Evolutionary conservation across 92 coral and sea anemone genomes (phyloP).

Genomic region (Porites cylindrica): DNA sequence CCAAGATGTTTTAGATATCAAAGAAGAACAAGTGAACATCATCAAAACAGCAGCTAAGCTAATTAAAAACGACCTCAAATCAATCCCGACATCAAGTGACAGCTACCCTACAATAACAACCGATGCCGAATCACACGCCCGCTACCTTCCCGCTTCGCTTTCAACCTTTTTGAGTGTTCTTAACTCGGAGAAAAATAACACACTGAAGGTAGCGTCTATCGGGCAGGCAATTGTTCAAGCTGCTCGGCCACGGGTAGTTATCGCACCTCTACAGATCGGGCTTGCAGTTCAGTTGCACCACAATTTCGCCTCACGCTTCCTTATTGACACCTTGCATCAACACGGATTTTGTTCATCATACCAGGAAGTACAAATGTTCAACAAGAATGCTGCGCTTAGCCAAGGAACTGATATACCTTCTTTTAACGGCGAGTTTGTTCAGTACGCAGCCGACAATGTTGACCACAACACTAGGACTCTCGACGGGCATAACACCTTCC

Average conservation of each 20-base stretch:
- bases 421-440: too few species aligned
- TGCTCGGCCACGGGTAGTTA: too few species aligned
- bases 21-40: constrained; percentile 1
- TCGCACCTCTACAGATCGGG: constrained; percentile 18
- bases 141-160: neutral
- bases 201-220: neutral
- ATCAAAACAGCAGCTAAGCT: constrained; percentile 34
- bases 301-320: constrained; percentile 11
- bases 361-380: constrained; percentile 8
- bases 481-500: too few species aligned
- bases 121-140: constrained; percentile 26
- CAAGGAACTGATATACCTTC: constrained; percentile 1
- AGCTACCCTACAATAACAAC: constrained; percentile 28
- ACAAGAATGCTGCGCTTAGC: constrained; percentile 10
- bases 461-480: too few species aligned
- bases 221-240: too few species aligned
- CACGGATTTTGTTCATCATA: constrained; percentile 15
- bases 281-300: constrained; percentile 37
- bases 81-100: neutral
- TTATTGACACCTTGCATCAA: constrained; percentile 14
- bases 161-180: neutral
- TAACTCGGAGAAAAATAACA: neutral
- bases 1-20: neutral
- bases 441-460: too few species aligned
- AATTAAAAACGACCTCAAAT: constrained; percentile 36